Percentiles rank a stretch among this genome's conserved stretches.
phyloP scores from a whole-genome alignment of 1,140 invertebrate genomes.

The Planococcus citri region DNA sequence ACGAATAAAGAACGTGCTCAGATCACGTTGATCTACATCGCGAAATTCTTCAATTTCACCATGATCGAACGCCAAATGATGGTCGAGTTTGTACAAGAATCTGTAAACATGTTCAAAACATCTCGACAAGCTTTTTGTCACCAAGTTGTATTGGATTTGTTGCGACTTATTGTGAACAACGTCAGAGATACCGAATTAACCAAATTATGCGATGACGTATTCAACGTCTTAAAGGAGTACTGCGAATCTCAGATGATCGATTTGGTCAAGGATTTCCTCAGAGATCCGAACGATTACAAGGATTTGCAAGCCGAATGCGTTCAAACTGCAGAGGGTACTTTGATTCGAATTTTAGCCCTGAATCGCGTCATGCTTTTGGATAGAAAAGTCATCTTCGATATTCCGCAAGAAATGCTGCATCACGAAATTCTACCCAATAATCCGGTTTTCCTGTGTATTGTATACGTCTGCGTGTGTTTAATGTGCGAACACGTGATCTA shows the following conservation, averaged over 20 bases:
- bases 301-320: background rate
- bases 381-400: background rate
- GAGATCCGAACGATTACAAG: background rate
- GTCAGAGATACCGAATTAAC: no score
- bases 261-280: background rate
- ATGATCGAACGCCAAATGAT: no score
- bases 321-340: background rate
- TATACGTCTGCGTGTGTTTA: background rate
- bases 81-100: no score
- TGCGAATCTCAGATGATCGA: background rate
- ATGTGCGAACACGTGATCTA: background rate
- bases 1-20: background rate
- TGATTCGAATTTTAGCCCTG: background rate
- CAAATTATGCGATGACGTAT: no score
- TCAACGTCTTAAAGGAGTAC: no score
- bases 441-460: background rate
- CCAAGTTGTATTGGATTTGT: no score
- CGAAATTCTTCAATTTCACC: background rate
- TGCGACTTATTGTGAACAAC: no score
- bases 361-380: background rate
- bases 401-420: background rate
- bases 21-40: background rate
- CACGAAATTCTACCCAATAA: background rate
- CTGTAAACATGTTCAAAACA: no score
- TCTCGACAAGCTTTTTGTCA: no score